A percentile compares a stretch with the other conserved stretches of the same genome.
These are phyloP conservation scores for Capitulum mitella DNA, from an alignment of 2,888 invertebrate genomes.

Conservation along the genomic window DNA sequence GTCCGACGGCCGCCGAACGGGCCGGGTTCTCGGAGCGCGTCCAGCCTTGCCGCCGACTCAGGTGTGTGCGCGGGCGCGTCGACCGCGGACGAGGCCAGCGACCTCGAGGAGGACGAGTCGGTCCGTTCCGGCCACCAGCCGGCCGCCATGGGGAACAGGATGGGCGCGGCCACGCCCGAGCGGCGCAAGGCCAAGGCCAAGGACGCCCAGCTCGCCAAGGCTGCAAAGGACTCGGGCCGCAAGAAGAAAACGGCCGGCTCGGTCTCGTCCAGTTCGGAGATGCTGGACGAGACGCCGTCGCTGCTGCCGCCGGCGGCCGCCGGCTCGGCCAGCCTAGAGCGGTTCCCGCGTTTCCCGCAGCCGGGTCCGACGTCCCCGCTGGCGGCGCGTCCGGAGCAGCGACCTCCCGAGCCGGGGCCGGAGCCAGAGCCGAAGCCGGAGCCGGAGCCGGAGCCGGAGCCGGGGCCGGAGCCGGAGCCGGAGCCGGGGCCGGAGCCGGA, in stretches of 20 bases:
- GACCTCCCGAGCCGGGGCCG: background rate
- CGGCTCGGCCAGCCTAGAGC: background rate
- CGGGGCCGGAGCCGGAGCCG: background rate
- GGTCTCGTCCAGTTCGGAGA: background rate
- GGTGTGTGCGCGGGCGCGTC: background rate
- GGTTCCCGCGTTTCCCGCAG: slow-evolving; percentile 8
- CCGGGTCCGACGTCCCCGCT: background rate
- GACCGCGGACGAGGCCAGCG: slow-evolving; percentile 8
- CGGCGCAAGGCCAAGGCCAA: background rate
- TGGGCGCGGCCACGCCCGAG: slow-evolving; percentile 13
- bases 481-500: background rate
- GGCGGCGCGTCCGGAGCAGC: background rate
- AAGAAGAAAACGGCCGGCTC: background rate
- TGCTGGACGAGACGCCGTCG: background rate
- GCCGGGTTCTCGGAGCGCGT: too few species aligned
- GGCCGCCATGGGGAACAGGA: slow-evolving; percentile 7
- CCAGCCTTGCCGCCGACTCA: background rate
- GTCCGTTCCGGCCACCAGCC: background rate
- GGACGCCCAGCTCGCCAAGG: background rate
- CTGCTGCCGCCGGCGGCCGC: background rate
- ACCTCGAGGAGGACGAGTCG: slow-evolving; percentile 1
- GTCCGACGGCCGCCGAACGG: background rate
- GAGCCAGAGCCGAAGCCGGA: background rate
- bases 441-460: background rate
- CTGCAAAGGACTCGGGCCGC: background rate